Conservation (phyloP, 2,113 vertebrate genomes). For the Corydoras maculifer region DNA sequence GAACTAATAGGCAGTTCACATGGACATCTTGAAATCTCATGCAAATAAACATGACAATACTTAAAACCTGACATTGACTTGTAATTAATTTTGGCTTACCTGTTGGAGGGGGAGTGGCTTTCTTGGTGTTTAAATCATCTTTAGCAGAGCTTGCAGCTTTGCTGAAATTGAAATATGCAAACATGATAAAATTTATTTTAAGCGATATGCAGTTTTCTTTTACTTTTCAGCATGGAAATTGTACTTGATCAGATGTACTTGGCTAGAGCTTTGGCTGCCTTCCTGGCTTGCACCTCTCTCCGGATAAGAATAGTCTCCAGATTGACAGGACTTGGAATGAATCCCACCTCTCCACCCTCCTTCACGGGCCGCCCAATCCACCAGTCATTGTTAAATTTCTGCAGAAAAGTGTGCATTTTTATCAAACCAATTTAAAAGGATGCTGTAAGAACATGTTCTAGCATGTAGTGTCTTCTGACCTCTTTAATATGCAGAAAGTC, state of each 20-base stretch:
- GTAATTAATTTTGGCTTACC: constrained; percentile 64
- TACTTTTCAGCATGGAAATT: no score
- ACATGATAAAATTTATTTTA: background rate
- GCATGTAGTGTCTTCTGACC: constrained; percentile 61
- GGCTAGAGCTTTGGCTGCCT: constrained; percentile 94
- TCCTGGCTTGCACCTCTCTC: constrained; percentile 93
- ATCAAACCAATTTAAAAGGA: background rate
- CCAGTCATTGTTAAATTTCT: constrained; percentile 99
- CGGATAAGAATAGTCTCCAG: constrained; percentile 95
- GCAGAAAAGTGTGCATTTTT: background rate
- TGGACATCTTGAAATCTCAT: no score
- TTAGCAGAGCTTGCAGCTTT: constrained; percentile 60
- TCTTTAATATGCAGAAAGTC: constrained; percentile 98
- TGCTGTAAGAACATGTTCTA: no score
- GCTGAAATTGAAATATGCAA: constrained; percentile 45
- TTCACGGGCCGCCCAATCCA: constrained; percentile 96
- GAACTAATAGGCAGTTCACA: no score
- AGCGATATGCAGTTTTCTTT: no score
- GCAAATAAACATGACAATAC: no score
- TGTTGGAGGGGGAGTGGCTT: constrained; percentile 89
- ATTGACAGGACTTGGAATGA: constrained; percentile 96
- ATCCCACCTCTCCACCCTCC: constrained; percentile 96
- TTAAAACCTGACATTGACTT: background rate
- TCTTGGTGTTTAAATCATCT: constrained; percentile 64
- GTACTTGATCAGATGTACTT: constrained; percentile 63